Evolutionary conservation across 1,140 invertebrate genomes (phyloP).

Genomic region (Diabrotica undecimpunctata): DNA sequence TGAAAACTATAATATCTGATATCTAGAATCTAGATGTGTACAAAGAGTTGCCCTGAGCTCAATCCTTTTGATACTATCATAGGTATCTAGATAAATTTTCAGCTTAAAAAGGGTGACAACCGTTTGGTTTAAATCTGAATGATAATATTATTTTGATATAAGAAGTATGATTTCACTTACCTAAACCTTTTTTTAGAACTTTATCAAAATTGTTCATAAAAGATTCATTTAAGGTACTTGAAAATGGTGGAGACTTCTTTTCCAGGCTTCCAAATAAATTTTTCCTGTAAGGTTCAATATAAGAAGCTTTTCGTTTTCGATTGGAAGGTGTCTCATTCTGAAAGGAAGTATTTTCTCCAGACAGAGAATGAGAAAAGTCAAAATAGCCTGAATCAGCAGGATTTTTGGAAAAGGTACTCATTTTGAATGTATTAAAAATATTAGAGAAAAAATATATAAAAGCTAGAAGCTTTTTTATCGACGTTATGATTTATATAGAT

Average conservation of each 20-base stretch:
- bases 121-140: too few relatives aligned
- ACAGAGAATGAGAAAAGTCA: slow-evolving; percentile 19
- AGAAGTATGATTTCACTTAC: not conserved
- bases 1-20: too few relatives aligned
- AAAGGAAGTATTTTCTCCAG: slow-evolving; percentile 20
- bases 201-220: slow-evolving; percentile 32
- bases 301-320: slow-evolving; percentile 19
- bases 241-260: slow-evolving; percentile 28
- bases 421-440: slow-evolving; percentile 14
- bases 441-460: not conserved
- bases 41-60: too few relatives aligned
- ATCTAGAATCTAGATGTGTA: too few relatives aligned
- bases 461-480: not conserved
- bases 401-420: slow-evolving; percentile 20
- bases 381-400: slow-evolving; percentile 20
- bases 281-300: slow-evolving; percentile 13
- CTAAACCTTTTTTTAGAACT: slow-evolving; percentile 15
- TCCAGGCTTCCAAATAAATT: slow-evolving; percentile 24
- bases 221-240: slow-evolving; percentile 35
- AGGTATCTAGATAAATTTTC: too few relatives aligned
- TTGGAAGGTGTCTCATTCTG: not conserved
- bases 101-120: too few relatives aligned
- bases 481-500: not conserved
- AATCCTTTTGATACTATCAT: too few relatives aligned
- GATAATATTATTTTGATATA: not conserved